Evolutionary conservation across 2,888 invertebrate genomes (phyloP).

Genomic region (Syritta pipiens): DNA sequence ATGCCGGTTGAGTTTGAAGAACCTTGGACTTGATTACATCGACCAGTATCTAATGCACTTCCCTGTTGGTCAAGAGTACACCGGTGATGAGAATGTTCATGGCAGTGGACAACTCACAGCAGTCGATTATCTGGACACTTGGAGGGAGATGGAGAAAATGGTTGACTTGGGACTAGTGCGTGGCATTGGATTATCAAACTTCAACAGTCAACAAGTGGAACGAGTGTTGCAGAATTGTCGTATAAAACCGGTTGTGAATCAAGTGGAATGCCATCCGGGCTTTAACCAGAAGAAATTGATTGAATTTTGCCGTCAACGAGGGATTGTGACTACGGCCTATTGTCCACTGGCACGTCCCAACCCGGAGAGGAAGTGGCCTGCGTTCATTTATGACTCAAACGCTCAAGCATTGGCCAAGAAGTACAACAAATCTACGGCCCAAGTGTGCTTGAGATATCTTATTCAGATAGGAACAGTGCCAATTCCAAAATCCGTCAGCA

Average conservation of each 20-base stretch:
- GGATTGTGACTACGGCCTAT: slow-evolving; percentile 85
- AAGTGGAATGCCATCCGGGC: slow-evolving; percentile 78
- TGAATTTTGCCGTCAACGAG: slow-evolving; percentile 83
- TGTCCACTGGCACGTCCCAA: slow-evolving; percentile 85
- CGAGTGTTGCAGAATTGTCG: slow-evolving; percentile 75
- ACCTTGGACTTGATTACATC: slow-evolving; percentile 86
- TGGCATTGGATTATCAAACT: slow-evolving; percentile 77
- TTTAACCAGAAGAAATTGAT: slow-evolving; percentile 82
- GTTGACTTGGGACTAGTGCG: slow-evolving; percentile 75
- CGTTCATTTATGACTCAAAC: slow-evolving; percentile 75
- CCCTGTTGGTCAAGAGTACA: slow-evolving; percentile 84
- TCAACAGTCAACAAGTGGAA: slow-evolving; percentile 76
- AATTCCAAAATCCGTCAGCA: slow-evolving; percentile 82
- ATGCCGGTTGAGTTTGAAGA: slow-evolving; percentile 82
- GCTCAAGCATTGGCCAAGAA: slow-evolving; percentile 82
- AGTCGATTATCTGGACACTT: slow-evolving; percentile 77
- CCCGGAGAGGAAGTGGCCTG: slow-evolving; percentile 81
- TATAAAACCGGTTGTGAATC: slow-evolving; percentile 77
- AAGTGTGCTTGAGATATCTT: slow-evolving; percentile 83
- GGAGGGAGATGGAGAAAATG: slow-evolving; percentile 77
- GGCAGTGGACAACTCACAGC: slow-evolving; percentile 74
- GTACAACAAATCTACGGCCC: slow-evolving; percentile 83
- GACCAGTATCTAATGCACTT: slow-evolving; percentile 91
- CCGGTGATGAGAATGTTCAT: slow-evolving; percentile 79
- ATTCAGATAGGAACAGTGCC: slow-evolving; percentile 80